Conservation (phyloP, 2,888 invertebrate genomes). For the Oeneis ivallda region DNA sequence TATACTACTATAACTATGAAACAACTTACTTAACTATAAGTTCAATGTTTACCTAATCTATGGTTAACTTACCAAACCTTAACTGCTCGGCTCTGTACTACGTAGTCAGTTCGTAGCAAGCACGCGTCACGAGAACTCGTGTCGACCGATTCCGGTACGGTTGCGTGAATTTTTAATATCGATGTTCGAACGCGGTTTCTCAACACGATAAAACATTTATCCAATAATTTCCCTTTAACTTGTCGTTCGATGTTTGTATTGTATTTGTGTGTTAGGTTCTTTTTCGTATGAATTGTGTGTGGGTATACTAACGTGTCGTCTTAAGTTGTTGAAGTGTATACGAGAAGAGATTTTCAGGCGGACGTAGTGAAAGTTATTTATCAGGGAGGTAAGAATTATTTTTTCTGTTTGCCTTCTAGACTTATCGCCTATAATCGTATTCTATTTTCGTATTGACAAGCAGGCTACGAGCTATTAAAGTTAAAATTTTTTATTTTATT, state of each 20-base stretch:
- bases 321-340: constrained; percentile 70
- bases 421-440: background rate
- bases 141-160: constrained; percentile 41
- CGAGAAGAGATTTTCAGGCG: constrained; percentile 56
- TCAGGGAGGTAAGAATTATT: constrained; percentile 30
- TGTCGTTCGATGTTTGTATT: constrained; percentile 32
- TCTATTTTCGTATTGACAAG: background rate
- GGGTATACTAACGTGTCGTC: constrained; percentile 47
- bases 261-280: constrained; percentile 37
- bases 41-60: constrained; percentile 36
- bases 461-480: background rate
- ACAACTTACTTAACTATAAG: constrained; percentile 4
- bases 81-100: constrained; percentile 16
- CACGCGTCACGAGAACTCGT: constrained; percentile 34
- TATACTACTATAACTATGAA: too few species aligned
- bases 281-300: constrained; percentile 44
- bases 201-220: constrained; percentile 32
- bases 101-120: constrained; percentile 40
- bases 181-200: constrained; percentile 50
- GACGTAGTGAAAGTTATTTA: constrained; percentile 62
- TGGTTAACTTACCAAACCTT: constrained; percentile 38
- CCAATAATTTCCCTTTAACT: constrained; percentile 27
- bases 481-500: background rate
- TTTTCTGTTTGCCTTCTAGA: background rate
- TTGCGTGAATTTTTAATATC: constrained; percentile 71